Evolutionary conservation across 2,113 vertebrate genomes (phyloP).

Genomic region (Sinosuthora webbiana): DNA sequence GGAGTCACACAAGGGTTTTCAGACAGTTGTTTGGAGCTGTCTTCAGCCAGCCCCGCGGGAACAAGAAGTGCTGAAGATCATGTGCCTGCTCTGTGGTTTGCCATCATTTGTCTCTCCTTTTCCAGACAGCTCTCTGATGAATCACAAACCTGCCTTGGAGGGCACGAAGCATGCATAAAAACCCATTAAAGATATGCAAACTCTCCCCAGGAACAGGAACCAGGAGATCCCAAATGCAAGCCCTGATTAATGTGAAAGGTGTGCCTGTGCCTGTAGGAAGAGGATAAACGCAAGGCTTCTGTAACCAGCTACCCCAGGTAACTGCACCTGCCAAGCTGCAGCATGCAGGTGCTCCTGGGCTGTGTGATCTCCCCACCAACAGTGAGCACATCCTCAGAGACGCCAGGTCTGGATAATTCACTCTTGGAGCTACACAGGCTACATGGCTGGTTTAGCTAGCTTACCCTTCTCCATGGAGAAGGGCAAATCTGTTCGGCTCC

Average conservation of each 20-base stretch:
- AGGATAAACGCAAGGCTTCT: not conserved
- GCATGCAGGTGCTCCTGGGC: not conserved
- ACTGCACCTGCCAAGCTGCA: not conserved
- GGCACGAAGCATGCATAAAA: not conserved
- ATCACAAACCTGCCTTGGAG: not conserved
- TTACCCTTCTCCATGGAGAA: not conserved
- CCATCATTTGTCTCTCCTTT: not conserved
- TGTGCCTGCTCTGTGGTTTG: not conserved
- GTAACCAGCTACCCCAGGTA: not conserved
- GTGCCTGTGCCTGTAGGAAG: not conserved
- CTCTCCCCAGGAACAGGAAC: not conserved
- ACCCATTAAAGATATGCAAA: not conserved
- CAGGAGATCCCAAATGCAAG: not conserved
- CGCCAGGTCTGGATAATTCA: accelerated
- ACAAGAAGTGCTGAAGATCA: not conserved
- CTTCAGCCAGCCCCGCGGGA: not conserved
- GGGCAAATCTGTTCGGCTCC: not conserved
- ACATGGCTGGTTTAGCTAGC: not conserved
- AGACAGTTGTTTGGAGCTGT: not conserved
- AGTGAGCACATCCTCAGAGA: not conserved
- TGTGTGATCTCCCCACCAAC: not conserved
- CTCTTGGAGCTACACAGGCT: not conserved
- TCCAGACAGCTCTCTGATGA: not conserved
- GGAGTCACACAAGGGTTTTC: not conserved
- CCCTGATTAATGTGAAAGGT: not conserved